Evolutionary conservation across 2,113 vertebrate genomes (phyloP), one percentile per base, ranked within the genome.

Genomic region (Etheostoma spectabile): DNA sequence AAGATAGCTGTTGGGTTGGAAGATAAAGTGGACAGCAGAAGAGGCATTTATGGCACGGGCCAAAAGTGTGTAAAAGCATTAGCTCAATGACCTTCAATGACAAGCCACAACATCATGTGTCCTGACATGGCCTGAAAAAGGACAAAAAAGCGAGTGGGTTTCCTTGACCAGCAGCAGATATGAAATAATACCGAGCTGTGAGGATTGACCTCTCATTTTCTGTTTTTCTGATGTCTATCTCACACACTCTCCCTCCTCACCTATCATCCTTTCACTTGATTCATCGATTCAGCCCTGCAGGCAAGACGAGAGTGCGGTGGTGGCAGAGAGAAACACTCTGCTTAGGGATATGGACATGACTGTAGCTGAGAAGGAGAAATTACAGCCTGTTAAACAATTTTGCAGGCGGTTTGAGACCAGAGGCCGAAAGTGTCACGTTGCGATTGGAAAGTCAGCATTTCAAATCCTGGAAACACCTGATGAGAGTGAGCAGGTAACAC

Each of bases 251-350:
- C 51, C n/a, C 63, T 62, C 70, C 60, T 65, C 38, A 69, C 62
- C 75, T 84, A 73, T 80, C 84, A 42, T 52, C 76, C 79, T 89
- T 86, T 88, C 76, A 88, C 79, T 86, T 89, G 88, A 91, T 91
- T 85, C 89, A 95, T 94, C 80, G 93, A 94, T 93, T 92, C 83
- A 51, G 73, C 88, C 91, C 89, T 46, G 74, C 78, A 84, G 94
- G 87, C 81, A 75, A 77, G 79, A 86, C 78, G 67, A 83, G 76
- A 81, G 84, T 45, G 80, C 80, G 64, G 61, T 16, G 65, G 66
- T 72, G 66, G 76, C 75, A 77, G 78, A 65, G 79, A 64, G 80
- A 79, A 89, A 81, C 62, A 74, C 66, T 87, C 22, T 3, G 79
- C 82, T 73, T 77, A 80, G 81, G 85, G 86, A 84, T 73, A 84